These are phyloP conservation scores for Oscheius sp. DNA, from an alignment of 2,888 invertebrate species.

Conservation along the genomic window DNA sequence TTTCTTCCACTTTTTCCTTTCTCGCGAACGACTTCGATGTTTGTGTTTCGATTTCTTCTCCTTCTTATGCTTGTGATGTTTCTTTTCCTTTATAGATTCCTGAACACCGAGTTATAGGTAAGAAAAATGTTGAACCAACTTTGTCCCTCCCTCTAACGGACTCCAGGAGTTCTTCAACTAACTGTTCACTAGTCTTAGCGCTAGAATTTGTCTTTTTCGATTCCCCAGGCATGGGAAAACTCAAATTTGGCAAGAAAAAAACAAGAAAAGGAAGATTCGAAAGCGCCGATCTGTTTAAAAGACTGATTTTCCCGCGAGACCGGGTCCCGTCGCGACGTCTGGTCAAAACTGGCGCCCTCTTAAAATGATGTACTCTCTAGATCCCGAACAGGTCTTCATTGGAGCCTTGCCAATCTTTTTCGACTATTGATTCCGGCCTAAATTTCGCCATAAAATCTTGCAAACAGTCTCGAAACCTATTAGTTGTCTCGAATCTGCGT, in stretches of 20 bases:
- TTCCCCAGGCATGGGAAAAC: conserved; percentile 10
- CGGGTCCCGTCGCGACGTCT: conserved; percentile 17
- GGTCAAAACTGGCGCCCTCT: conserved; percentile 10
- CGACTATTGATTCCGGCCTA: conserved; percentile 5
- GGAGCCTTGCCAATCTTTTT: conserved; percentile 28
- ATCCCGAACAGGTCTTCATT: conserved; percentile 19
- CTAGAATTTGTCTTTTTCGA: conserved; percentile 25
- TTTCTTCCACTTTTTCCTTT: conserved; percentile 12
- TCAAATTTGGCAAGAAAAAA: conserved; percentile 1
- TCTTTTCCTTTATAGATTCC: conserved; percentile 14
- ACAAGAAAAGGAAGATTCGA: conserved; percentile 1
- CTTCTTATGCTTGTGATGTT: conserved; percentile 33
- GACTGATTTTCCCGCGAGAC: neutral
- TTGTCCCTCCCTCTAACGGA: conserved; percentile 8
- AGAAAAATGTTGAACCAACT: neutral
- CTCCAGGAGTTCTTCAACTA: conserved; percentile 32
- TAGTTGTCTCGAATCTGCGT: too few relatives aligned
- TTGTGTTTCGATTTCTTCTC: conserved; percentile 29
- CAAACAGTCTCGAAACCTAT: too few relatives aligned
- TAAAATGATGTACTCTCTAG: neutral
- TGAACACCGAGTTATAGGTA: neutral
- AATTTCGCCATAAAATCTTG: neutral
- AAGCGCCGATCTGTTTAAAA: neutral
- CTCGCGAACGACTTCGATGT: conserved; percentile 25
- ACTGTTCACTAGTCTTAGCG: conserved; percentile 31